Percentiles rank a stretch among this genome's conserved stretches.
Conservation (phyloP, 2,888 invertebrate species). For the Ischnus inquisitorius region DNA sequence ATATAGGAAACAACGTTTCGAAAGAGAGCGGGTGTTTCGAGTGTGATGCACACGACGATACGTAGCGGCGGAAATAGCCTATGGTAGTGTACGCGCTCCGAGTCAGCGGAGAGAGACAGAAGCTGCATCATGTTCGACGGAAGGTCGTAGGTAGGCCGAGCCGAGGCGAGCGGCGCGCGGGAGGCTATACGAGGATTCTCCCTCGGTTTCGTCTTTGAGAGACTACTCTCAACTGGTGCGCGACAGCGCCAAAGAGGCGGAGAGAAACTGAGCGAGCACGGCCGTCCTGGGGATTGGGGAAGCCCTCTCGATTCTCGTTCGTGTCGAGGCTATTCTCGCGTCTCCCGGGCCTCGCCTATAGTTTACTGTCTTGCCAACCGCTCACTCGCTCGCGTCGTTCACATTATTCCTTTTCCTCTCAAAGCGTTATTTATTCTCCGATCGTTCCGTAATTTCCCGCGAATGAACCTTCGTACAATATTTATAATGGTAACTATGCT, state of each 20-base stretch:
- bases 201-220: slow-evolving; percentile 53
- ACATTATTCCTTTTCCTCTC: slow-evolving; percentile 37
- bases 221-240: slow-evolving; percentile 24
- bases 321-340: slow-evolving; percentile 76
- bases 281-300: slow-evolving; percentile 76
- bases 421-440: no score
- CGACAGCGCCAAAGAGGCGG: slow-evolving; percentile 22
- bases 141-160: slow-evolving; percentile 71
- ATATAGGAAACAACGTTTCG: no score
- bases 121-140: slow-evolving; percentile 62
- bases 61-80: slow-evolving; percentile 72
- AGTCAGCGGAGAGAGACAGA: slow-evolving; percentile 57
- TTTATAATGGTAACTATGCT: no score
- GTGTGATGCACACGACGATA: no score
- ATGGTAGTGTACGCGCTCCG: slow-evolving; percentile 54
- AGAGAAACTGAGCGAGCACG: slow-evolving; percentile 42
- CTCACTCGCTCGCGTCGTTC: slow-evolving; percentile 55
- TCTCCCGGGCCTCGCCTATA: slow-evolving; percentile 77
- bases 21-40: no score
- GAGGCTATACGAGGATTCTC: slow-evolving; percentile 50
- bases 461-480: no score
- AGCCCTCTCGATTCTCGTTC: slow-evolving; percentile 75
- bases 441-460: no score
- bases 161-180: slow-evolving; percentile 41
- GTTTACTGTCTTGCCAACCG: slow-evolving; percentile 46